Conservation (phyloP, 2,113 vertebrate species). For the Carlito syrichta region DNA sequence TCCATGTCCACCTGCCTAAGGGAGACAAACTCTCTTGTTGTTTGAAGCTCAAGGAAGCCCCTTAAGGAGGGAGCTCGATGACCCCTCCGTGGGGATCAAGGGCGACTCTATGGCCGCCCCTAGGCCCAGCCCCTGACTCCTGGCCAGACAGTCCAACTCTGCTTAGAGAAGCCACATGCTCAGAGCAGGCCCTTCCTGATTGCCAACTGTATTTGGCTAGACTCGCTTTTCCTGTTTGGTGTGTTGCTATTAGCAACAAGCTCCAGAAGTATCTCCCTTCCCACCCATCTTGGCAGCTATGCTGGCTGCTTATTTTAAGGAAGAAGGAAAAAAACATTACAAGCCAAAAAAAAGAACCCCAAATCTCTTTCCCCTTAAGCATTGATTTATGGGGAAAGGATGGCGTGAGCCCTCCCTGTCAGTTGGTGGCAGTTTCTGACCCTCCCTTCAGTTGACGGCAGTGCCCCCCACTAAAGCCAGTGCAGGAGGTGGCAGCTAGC, state of each 20-base stretch:
- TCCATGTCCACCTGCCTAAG: rapidly evolving
- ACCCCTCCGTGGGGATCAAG: no score
- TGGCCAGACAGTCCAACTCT: background rate
- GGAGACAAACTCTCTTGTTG: background rate
- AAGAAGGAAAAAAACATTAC: background rate
- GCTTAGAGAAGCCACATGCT: background rate
- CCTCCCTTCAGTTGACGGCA: background rate
- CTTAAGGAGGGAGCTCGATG: background rate
- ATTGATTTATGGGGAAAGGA: background rate
- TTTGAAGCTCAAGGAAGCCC: background rate
- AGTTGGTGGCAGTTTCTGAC: no score
- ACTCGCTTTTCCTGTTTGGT: constrained; percentile 67
- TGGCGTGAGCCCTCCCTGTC: rapidly evolving
- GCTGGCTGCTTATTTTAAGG: constrained; percentile 39
- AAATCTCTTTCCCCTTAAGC: background rate
- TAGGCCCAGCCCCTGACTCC: background rate
- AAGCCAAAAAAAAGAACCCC: background rate
- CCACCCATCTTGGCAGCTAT: background rate
- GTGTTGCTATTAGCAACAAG: constrained; percentile 55
- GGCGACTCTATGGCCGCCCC: background rate
- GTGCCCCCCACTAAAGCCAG: background rate
- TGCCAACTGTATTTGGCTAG: constrained; percentile 44
- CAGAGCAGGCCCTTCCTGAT: background rate
- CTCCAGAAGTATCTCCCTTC: background rate
- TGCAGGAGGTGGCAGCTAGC: background rate